Percentiles rank a stretch among this genome's conserved stretches.
Evolutionary conservation across 2,797 vertebrate genomes (phyloP).

Genomic region (Pseudocheirus occidentalis): DNA sequence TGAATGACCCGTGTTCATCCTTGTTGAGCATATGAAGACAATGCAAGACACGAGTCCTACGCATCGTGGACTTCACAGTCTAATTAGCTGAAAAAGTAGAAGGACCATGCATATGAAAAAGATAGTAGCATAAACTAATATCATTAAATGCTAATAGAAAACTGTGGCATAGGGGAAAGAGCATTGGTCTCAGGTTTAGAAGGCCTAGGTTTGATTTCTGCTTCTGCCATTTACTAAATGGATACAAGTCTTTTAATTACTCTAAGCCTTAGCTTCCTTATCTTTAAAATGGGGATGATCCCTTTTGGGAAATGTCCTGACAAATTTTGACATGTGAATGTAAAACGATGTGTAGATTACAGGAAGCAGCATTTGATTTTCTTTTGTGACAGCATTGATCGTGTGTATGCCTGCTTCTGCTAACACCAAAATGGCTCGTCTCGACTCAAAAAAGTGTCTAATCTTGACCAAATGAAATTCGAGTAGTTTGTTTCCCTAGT

Average conservation of each 20-base stretch:
- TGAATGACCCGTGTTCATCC: too few relatives aligned
- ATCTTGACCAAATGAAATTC: background rate
- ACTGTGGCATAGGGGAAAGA: conserved; percentile 7
- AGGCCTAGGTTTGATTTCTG: background rate
- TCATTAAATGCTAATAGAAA: background rate
- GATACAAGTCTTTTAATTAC: conserved; percentile 2
- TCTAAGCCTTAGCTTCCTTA: background rate
- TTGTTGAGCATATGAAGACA: too few relatives aligned
- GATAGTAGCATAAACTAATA: too few relatives aligned
- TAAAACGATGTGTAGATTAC: background rate
- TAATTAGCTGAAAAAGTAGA: background rate
- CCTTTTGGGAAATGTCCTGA: background rate
- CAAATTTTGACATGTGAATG: background rate
- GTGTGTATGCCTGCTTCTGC: background rate
- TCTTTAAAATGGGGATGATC: background rate
- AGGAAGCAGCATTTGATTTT: background rate
- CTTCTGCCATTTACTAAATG: conserved; percentile 38
- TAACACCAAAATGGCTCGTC: background rate
- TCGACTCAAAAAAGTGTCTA: too few relatives aligned
- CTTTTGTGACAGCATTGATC: background rate
- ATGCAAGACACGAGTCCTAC: too few relatives aligned
- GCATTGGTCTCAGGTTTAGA: background rate
- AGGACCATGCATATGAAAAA: background rate
- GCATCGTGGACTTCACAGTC: too few relatives aligned
- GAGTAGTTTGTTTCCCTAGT: background rate